Evolutionary conservation across 2,797 vertebrate species (phyloP), one percentile per base, ranked within the genome.

Genomic region (Taeniopygia guttata): DNA sequence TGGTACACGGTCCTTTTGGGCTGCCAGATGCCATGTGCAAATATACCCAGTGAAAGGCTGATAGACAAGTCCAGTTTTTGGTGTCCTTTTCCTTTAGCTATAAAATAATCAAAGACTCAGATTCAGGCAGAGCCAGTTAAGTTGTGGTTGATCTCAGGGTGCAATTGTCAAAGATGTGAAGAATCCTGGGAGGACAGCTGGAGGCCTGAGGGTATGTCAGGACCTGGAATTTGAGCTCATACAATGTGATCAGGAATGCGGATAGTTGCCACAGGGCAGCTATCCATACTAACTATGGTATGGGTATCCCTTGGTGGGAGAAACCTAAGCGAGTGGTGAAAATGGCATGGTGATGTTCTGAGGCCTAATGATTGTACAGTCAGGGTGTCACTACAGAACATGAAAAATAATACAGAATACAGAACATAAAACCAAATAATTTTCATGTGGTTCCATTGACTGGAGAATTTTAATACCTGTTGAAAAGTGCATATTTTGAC

Each of bases 311-410:
- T 38, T 72, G 30, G 34, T 51, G 45, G 34, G 36, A 60, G 26
- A 69, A 85, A 22, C 12, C 25, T 51, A 14, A 79, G 17, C 1
- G 7, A 27, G 8, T 43, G 27, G 20, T 55, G 29, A 43, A 74
- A 80, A 94, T 5, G 13, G 7, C n/a, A 38, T 60, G 0, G 0
- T 0, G 0, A 16, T 30, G 10, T 70, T 89, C 48, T 45, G 70
- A 85, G 56, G 25, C 22, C 38, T 59, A 48, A 43, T 43, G 77
- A 34, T 76, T 55, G 22, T 51, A 38, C 26, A 84, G 14, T 21
- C 36, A 60, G 30, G 6, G 13, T 48, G 26, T 67, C 27, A 45
- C 52, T 72, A 19, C 1, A 10, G 66, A 87, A 56, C 52, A 63
- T 34, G 9, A 69, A 67, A 42, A 38, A 38, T 38, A 38, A 38